Base-by-base conservation (phyloP, 1,140 invertebrate species). In the Pseudomyrmex flavicornis region DNA sequence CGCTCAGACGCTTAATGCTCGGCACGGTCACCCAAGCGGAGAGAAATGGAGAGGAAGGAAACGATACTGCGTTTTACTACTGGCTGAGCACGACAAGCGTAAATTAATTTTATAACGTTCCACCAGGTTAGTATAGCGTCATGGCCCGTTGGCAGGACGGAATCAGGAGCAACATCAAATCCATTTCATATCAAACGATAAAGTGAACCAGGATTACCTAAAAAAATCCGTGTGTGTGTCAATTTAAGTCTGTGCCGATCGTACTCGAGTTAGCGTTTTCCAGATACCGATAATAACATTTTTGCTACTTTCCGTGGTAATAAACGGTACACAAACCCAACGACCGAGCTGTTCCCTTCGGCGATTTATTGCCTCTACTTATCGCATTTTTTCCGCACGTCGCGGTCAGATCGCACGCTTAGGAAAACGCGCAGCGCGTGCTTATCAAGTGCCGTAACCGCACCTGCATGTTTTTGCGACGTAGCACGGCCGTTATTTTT, bases 31-130 rank as follows among this genome's bases (percentile, higher is more conserved):
- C 75, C 83, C 59, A 56, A 70, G 83, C 83, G 85, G 54, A 70
- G 35, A 77, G 58, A 69, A 73, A 76, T 54, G 77, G 75, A 50
- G 66, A 73, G 80, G 66, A 83, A 75, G 73, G 76, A 77, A 87
- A 82, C 72, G 65, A 87, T 74, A 77, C 69, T 66, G 59, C 61
- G 84, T 73, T 87, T 83, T 69, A 82, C 61, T 66, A 69, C 75
- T 80, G 82, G 75, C 80, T 63, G 66, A 77, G 52, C 83, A 84
- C 74, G 70, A 85, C 84, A 77, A 83, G 84, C 74, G 68, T 79
- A 83, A 86, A 86, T 86, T 86, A 79, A 87, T 86, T 83, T 83
- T 59, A 86, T 73, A 83, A 52, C 73, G 50, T 83, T 73, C 52
- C 68, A 54, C 15, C 56, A 63, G 52, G 66, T 76, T 85, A 70